A percentile compares a stretch with the other conserved stretches of the same genome.
These are phyloP conservation scores for Allygus modestus DNA, from an alignment of 2,888 invertebrate species.

Conservation along the genomic window DNA sequence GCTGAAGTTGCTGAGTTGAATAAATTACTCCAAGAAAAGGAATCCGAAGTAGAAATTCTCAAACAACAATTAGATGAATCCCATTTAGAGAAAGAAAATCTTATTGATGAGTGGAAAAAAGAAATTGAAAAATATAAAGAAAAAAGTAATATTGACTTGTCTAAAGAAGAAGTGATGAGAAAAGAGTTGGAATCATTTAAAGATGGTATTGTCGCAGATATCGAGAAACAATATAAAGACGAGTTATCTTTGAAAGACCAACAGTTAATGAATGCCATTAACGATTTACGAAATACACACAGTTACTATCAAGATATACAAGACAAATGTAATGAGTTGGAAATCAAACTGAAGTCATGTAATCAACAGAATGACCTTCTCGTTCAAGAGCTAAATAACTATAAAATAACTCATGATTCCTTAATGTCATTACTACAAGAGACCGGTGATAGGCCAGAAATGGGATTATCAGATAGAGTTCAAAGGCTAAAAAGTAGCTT, in stretches of 20 bases:
- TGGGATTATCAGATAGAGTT: background rate
- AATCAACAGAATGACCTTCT: slow-evolving; percentile 51
- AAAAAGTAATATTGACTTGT: slow-evolving; percentile 30
- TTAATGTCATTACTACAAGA: slow-evolving; percentile 33
- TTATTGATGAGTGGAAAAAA: slow-evolving; percentile 56
- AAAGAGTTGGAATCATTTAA: slow-evolving; percentile 59
- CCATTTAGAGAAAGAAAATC: slow-evolving; percentile 55
- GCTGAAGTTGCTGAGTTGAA: slow-evolving; percentile 59
- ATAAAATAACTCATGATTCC: slow-evolving; percentile 24
- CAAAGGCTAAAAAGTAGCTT: background rate
- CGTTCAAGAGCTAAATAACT: slow-evolving; percentile 41
- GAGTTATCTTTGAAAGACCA: slow-evolving; percentile 69
- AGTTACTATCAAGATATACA: slow-evolving; percentile 81
- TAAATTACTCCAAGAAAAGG: slow-evolving; percentile 61
- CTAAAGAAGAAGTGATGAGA: slow-evolving; percentile 56
- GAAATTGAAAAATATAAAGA: slow-evolving; percentile 42
- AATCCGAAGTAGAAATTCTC: slow-evolving; percentile 57
- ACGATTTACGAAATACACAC: slow-evolving; percentile 76
- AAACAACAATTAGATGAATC: slow-evolving; percentile 60
- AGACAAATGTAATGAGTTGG: slow-evolving; percentile 82
- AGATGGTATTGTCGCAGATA: slow-evolving; percentile 57
- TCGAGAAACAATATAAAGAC: slow-evolving; percentile 63
- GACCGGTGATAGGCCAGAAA: background rate
- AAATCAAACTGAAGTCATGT: slow-evolving; percentile 51
- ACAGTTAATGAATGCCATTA: slow-evolving; percentile 76